Percentiles rank a stretch among this genome's conserved stretches.
phyloP scores from a whole-genome alignment of 2,888 invertebrate genomes.

The Siphonodentalium dalli region DNA sequence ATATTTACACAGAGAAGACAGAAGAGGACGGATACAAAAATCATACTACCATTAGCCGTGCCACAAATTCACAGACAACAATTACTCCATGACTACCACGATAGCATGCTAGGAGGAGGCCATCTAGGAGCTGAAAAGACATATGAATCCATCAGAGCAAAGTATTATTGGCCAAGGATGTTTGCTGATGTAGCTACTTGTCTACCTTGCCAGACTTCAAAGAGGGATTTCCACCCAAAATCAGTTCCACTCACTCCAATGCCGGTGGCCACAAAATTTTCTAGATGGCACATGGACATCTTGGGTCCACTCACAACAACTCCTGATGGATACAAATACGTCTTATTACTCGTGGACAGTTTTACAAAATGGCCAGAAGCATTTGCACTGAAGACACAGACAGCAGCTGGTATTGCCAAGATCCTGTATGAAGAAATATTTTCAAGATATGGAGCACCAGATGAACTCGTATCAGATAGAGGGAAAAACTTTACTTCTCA shows the following conservation, averaged over 20 bases:
- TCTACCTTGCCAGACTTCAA: conserved; percentile 20
- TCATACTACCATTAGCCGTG: conserved; percentile 22
- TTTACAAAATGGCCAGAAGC: conserved; percentile 31
- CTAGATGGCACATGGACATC: conserved; percentile 28
- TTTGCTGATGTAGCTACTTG: conserved; percentile 15
- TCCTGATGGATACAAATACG: conserved; percentile 72
- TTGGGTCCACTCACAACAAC: conserved; percentile 22
- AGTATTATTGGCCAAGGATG: conserved; percentile 25
- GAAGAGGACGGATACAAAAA: too few species aligned
- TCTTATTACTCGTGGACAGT: conserved; percentile 27
- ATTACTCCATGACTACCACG: conserved; percentile 16
- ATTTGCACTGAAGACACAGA: conserved; percentile 28
- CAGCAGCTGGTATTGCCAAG: conserved; percentile 27
- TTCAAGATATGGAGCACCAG: conserved; percentile 30
- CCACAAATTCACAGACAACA: conserved; percentile 15
- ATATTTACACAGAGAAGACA: too few species aligned
- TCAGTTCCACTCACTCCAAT: conserved; percentile 10
- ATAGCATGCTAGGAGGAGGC: conserved; percentile 19
- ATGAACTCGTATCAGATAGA: conserved; percentile 28
- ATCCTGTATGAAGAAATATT: conserved; percentile 30
- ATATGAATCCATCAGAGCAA: conserved; percentile 8
- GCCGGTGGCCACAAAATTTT: conserved; percentile 4
- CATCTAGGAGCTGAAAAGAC: conserved; percentile 20
- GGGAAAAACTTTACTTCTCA: conserved; percentile 30
- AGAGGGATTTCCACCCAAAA: conserved; percentile 5